Percentiles rank a stretch among this genome's conserved stretches.
Evolutionary conservation across 2,797 vertebrate species (phyloP).

Genomic region (Platyrinchus mystaceus): DNA sequence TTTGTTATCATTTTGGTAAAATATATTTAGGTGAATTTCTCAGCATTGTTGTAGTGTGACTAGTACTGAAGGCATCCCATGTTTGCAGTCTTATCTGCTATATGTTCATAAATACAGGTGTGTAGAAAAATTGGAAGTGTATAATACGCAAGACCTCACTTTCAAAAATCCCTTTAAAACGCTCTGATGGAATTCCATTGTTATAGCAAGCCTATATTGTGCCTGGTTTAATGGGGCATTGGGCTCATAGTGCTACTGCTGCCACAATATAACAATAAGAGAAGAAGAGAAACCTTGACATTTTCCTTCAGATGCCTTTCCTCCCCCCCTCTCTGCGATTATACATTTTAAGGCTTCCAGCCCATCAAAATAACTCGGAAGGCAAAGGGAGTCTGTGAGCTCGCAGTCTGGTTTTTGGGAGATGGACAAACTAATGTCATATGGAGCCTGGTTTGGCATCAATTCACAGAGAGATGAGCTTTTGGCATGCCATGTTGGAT

Average conservation of each 20-base stretch:
- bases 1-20: neutral
- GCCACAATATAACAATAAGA: fast-evolving
- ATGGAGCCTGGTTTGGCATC: conserved; percentile 52
- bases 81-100: neutral
- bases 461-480: conserved; percentile 45
- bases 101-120: neutral
- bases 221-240: neutral
- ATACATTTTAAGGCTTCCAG: neutral
- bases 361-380: conserved; percentile 7
- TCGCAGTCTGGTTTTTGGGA: conserved; percentile 23
- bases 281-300: neutral
- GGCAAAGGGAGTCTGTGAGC: neutral
- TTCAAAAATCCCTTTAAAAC: neutral
- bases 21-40: neutral
- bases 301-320: neutral
- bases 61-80: neutral
- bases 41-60: neutral
- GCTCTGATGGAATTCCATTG: neutral
- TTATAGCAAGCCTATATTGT: neutral
- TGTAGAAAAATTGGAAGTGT: neutral
- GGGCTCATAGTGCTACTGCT: neutral
- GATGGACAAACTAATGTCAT: conserved; percentile 19
- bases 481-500: conserved; percentile 43
- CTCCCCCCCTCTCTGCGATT: fast-evolving
- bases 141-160: neutral